phyloP scores from a whole-genome alignment of 2,113 vertebrate species.

The Heptranchias perlo region DNA sequence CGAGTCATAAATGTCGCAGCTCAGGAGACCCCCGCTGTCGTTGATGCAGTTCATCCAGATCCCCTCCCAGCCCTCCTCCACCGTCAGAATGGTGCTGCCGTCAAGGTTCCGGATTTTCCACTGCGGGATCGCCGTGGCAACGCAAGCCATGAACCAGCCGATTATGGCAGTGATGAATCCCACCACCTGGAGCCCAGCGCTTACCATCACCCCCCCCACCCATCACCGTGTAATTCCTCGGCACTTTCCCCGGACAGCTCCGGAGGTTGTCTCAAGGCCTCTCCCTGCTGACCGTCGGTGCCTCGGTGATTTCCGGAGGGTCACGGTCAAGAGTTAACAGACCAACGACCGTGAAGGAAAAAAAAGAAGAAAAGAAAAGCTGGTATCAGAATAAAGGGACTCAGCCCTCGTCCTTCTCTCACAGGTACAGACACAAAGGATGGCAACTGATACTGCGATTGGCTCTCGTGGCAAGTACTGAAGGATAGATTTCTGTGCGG shows the following conservation, averaged over 20 bases:
- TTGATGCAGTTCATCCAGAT: conserved; percentile 33
- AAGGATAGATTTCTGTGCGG: conserved; percentile 18
- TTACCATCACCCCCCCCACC: not conserved
- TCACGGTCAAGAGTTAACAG: not conserved
- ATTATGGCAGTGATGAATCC: not conserved
- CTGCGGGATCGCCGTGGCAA: not conserved
- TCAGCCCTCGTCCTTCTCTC: not conserved
- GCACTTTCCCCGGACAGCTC: not conserved
- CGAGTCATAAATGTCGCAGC: conserved; percentile 19
- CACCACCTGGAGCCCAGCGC: not conserved
- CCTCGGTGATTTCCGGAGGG: no score
- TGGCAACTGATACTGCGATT: not conserved
- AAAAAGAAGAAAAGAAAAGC: not conserved
- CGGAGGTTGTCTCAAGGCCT: not conserved
- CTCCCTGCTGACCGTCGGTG: not conserved
- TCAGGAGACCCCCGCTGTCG: conserved; percentile 25
- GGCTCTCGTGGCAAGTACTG: not conserved
- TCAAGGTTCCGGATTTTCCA: not conserved
- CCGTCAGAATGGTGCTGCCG: conserved; percentile 4
- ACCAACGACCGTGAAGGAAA: not conserved
- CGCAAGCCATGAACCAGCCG: conserved; percentile 23
- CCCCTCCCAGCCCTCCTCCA: conserved; percentile 17
- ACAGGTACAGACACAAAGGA: not conserved
- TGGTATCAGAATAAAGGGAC: not conserved
- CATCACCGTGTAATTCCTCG: not conserved